Conservation (phyloP, 53 echinoderm and acorn worm species). For the Stichopus horrens region DNA sequence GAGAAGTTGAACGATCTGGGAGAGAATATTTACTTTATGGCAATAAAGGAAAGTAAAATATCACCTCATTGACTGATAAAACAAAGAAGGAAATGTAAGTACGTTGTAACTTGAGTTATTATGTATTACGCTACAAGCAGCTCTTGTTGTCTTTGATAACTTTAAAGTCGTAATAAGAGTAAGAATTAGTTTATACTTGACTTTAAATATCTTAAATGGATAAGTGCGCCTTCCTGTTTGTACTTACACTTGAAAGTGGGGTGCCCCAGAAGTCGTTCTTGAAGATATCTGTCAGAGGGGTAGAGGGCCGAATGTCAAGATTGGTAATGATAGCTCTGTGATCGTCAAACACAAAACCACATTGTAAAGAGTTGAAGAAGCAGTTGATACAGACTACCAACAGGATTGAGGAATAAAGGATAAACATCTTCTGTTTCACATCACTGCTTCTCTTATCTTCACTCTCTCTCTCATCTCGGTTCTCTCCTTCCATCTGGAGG, state of each 20-base stretch:
- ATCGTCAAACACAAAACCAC: conserved; percentile 89
- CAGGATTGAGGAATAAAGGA: conserved; percentile 35
- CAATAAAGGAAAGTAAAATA: too few species aligned
- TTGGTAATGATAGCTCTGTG: conserved; percentile 81
- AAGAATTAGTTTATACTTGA: too few species aligned
- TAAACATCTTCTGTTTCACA: background rate
- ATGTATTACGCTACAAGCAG: too few species aligned
- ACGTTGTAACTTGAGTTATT: too few species aligned
- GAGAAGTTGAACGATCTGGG: too few species aligned
- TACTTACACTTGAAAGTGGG: conserved; percentile 58
- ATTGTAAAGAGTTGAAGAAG: conserved; percentile 52
- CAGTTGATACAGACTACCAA: conserved; percentile 39
- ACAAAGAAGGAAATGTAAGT: too few species aligned
- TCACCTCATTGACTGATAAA: too few species aligned
- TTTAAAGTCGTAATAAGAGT: too few species aligned
- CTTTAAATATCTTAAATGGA: too few species aligned
- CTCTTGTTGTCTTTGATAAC: too few species aligned
- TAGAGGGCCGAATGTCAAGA: conserved; percentile 65
- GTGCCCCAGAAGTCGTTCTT: conserved; percentile 98
- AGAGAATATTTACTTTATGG: too few species aligned
- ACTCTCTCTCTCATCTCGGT: background rate
- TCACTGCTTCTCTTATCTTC: background rate
- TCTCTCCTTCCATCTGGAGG: background rate
- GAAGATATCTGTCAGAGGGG: conserved; percentile 63
- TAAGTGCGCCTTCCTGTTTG: background rate